These are phyloP conservation scores for Pomacea maculata DNA, from an alignment of 1,140 invertebrate species.

Conservation along the genomic window DNA sequence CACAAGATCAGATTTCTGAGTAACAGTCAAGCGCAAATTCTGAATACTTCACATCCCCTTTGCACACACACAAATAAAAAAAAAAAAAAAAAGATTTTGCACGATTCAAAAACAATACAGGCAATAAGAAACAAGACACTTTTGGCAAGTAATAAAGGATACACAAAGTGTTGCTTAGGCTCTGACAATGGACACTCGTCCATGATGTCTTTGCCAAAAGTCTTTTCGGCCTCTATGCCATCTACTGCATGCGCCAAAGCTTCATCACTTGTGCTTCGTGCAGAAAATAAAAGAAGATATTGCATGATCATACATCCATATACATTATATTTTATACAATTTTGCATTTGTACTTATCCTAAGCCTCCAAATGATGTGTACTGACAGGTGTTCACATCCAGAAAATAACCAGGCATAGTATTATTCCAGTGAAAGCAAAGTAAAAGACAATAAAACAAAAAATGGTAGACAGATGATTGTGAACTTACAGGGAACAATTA, in stretches of 20 bases:
- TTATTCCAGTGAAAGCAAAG: background rate
- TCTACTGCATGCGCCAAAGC: background rate
- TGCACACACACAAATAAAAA: no score
- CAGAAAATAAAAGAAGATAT: background rate
- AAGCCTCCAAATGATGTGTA: background rate
- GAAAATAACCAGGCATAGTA: background rate
- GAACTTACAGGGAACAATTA: background rate
- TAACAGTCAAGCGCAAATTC: conserved; percentile 1
- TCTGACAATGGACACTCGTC: background rate
- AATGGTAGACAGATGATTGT: background rate
- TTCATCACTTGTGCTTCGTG: background rate
- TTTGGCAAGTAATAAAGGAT: conserved; percentile 2
- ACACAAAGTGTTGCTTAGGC: background rate
- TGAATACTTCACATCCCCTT: background rate
- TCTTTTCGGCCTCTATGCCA: background rate
- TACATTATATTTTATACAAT: background rate
- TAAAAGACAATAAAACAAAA: background rate
- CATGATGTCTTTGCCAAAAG: background rate
- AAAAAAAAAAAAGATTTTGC: background rate
- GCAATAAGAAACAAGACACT: no score
- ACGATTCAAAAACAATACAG: background rate
- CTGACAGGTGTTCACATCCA: background rate
- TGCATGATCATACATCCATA: background rate
- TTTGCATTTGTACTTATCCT: background rate
- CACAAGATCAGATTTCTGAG: conserved; percentile 2